Percentiles rank a stretch among this genome's conserved stretches.
Evolutionary conservation across 2,113 vertebrate genomes (phyloP).

Genomic region (Mugil cephalus): DNA sequence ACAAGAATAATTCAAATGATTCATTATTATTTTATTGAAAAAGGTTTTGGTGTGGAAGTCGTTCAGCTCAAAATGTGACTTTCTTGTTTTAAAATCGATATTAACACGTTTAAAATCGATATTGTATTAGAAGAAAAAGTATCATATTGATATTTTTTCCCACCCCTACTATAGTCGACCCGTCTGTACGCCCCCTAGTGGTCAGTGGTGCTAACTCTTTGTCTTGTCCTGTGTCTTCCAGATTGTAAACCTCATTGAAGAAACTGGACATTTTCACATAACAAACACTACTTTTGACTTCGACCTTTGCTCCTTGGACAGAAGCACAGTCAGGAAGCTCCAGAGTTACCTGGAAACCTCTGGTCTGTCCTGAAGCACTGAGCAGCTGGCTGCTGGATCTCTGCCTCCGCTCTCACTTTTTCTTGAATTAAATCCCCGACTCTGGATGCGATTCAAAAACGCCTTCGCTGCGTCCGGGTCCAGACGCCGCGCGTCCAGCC

Average conservation of each 20-base stretch:
- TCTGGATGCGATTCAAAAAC: slow-evolving; percentile 82
- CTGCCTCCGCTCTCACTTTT: slow-evolving; percentile 49
- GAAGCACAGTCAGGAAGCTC: slow-evolving; percentile 96
- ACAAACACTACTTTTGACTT: slow-evolving; percentile 99
- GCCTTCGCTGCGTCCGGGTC: slow-evolving; percentile 43
- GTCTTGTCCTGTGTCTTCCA: too few relatives aligned
- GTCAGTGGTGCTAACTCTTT: too few relatives aligned
- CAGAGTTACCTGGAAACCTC: slow-evolving; percentile 97
- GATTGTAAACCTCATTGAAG: slow-evolving; percentile 99
- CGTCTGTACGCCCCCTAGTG: too few relatives aligned
- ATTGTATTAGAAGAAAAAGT: too few relatives aligned
- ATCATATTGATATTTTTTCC: too few relatives aligned
- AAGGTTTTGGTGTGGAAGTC: too few relatives aligned
- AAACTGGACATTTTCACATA: slow-evolving; percentile 99
- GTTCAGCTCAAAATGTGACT: too few relatives aligned
- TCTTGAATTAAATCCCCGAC: slow-evolving; percentile 70
- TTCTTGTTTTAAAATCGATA: too few relatives aligned
- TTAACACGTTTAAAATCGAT: too few relatives aligned
- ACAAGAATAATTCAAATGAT: too few relatives aligned
- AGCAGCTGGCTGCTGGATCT: slow-evolving; percentile 81
- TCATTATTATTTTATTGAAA: too few relatives aligned
- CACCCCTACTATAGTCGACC: too few relatives aligned
- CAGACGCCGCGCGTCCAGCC: slow-evolving; percentile 29
- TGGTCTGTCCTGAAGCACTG: slow-evolving; percentile 89
- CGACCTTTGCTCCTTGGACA: slow-evolving; percentile 98